Base-by-base conservation (phyloP, 2,113 vertebrate species). In the Rostratula benghalensis region DNA sequence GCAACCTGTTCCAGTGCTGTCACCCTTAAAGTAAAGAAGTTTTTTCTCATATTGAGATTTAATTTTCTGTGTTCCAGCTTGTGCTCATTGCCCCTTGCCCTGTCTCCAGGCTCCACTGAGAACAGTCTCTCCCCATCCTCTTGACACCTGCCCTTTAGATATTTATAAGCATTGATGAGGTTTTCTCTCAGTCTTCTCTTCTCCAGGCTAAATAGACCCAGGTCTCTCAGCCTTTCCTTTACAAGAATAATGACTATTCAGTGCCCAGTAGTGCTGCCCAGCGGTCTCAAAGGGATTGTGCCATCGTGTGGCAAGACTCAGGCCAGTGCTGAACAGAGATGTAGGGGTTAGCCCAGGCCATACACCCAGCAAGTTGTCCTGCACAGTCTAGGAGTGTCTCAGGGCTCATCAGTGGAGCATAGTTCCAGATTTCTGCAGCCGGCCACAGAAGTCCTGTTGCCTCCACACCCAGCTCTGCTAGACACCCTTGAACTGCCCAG, bases 201-300 rank as follows among this genome's bases (percentile, higher is more conserved):
- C 35, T 39, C 35, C 60, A 27, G 35, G 60, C 35, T 39, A 61
- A 61, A 39, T 23, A 61, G 60, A 39, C 35, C 35, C 60, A 61
- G 35, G 35, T 37, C n/a, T 37, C 10, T 19, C 60, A 61, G 60
- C 60, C 24, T 61, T 61, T 37, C 35, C n/a, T 61, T 73, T 18
- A 9, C 63, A 65, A 21, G 25, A 54, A 37, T 25, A 33, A 15
- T 0, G 43, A 35, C 41, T 19, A 6, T 18, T 28, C 46, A 73
- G 18, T 2, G 0, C 48, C 61, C 50, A 45, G 2, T 0, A 22
- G 4, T 5, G 21, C 3, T 50, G 10, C 56, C 57, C 31, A 20
- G 2, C 4, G 37, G 11, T 23, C 69, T 77, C 64, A 73, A 33
- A 83, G 63, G 27, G 27, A 33, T 53, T 11, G 21, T 2, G 6